Evolutionary conservation across 1,140 invertebrate species (phyloP), one percentile per base, ranked within the genome.

Genomic region (Leptestheria dahalacensis): DNA sequence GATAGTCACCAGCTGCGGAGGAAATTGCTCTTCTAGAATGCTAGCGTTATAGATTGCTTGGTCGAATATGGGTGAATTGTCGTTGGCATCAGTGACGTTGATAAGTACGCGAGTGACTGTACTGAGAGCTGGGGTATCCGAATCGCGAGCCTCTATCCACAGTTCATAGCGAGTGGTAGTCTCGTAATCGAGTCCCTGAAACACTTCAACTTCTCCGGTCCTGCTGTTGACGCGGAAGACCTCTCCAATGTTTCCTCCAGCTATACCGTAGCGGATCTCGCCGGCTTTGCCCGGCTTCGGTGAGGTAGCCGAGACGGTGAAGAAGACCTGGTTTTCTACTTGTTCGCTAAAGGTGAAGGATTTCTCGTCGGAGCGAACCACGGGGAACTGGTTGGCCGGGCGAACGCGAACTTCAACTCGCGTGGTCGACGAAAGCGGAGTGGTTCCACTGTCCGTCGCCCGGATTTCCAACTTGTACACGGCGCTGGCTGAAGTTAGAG

Each of bases 121-220:
- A 59, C 85, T 76, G 18, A 93, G 70, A 1, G 85, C 79, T 3
- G 88, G 88, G 50, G 78, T 79, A 68, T 90, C 88, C 0, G 84
- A 83, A 72, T 95, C 90, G 55, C 80, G 74, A 0, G 92, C 91
- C 76, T 93, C 88, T 52, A 97, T 79, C 92, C 91, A 97, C 24
- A 96, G 81, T 72, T 91, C 84, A 70, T 93, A 94, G 18, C 82
- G 72, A 18, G 83, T 79, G 61, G 83, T 78, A 1, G 83, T 82
- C 76, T 97, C 93, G 67, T 88, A 94, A 72, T 97, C 92, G 54
- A 97, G 77, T 1, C 84, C 84, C 66, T 78, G 63, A 1, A 84
- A 82, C 0, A 93, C 80, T 12, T 74, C 78, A 6, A 95, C 77
- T 70, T 86, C 82, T 18, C 92, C 91, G 29, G 80, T 85, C 28